Percentiles rank a stretch among this genome's conserved stretches.
Conservation (phyloP, 2,888 invertebrate species). For the Notodonta dromedarius region DNA sequence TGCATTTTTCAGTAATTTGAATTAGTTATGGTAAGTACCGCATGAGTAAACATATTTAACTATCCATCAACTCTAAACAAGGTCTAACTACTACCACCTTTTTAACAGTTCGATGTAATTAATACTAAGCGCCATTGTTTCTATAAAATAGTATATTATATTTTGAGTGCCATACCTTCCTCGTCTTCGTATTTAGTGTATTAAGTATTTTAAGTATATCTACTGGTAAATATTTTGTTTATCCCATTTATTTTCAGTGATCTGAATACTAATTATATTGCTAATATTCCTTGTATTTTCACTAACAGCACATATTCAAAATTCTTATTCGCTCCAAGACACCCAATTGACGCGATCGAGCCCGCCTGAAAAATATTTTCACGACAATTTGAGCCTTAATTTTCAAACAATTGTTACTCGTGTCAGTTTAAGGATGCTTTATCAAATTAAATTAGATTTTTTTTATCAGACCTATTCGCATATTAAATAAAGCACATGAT, state of each 20-base stretch:
- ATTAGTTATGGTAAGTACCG: too few relatives aligned
- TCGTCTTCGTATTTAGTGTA: conserved; percentile 28
- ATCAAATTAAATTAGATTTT: too few relatives aligned
- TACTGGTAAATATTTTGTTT: conserved; percentile 26
- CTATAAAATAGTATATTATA: conserved; percentile 11
- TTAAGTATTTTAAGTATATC: conserved; percentile 28
- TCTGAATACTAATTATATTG: conserved; percentile 32
- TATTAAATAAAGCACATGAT: neutral
- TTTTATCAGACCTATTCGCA: neutral
- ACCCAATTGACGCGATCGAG: neutral
- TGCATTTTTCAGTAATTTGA: too few relatives aligned
- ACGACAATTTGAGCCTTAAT: neutral
- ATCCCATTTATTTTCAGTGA: conserved; percentile 15
- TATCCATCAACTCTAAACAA: too few relatives aligned
- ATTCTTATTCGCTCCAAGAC: neutral
- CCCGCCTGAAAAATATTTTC: neutral
- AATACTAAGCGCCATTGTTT: neutral
- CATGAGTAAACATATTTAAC: too few relatives aligned
- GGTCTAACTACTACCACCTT: too few relatives aligned
- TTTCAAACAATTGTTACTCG: neutral
- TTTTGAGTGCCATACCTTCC: conserved; percentile 43
- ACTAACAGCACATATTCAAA: conserved; percentile 8
- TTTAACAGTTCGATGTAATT: too few relatives aligned
- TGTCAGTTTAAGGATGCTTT: too few relatives aligned
- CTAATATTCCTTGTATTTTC: conserved; percentile 19